Conservation (phyloP, 2,888 invertebrate species). For the Tetragnatha montana region DNA sequence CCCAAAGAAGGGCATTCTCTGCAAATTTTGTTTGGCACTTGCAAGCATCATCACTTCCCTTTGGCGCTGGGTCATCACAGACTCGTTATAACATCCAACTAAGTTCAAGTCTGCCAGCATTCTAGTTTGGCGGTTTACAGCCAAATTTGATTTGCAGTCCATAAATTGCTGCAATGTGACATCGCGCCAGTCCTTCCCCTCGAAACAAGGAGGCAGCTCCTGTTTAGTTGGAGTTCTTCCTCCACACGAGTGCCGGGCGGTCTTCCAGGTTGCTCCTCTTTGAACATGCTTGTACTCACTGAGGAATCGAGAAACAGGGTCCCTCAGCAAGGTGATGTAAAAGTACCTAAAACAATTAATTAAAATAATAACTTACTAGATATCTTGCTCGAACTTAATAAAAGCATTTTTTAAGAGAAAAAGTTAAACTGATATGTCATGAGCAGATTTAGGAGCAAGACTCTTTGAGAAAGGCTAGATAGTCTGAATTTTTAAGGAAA, state of each 20-base stretch:
- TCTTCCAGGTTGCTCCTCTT: slow-evolving; percentile 97
- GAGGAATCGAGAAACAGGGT: slow-evolving; percentile 94
- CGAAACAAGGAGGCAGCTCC: slow-evolving; percentile 84
- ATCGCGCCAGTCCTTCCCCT: slow-evolving; percentile 87
- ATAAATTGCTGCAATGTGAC: slow-evolving; percentile 94
- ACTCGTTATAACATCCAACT: slow-evolving; percentile 92
- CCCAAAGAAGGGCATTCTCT: slow-evolving; percentile 97
- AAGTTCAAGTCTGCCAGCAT: slow-evolving; percentile 97
- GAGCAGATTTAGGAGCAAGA: too few relatives aligned
- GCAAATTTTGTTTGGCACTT: slow-evolving; percentile 95
- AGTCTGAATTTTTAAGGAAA: too few relatives aligned
- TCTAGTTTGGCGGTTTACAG: slow-evolving; percentile 95
- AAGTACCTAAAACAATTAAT: slow-evolving; percentile 82
- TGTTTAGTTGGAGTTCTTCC: slow-evolving; percentile 85
- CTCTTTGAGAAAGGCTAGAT: too few relatives aligned
- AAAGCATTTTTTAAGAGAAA: too few relatives aligned
- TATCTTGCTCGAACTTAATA: too few relatives aligned
- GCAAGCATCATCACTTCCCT: slow-evolving; percentile 91
- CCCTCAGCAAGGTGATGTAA: slow-evolving; percentile 95
- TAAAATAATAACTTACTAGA: too few relatives aligned
- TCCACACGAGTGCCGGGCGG: slow-evolving; percentile 81
- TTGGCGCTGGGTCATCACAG: slow-evolving; percentile 81
- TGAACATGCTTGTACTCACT: slow-evolving; percentile 98
- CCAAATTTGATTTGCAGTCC: slow-evolving; percentile 93
- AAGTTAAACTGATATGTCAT: too few relatives aligned